Conservation (phyloP, 2,113 vertebrate species). For the Myrmecophaga tridactyla region DNA sequence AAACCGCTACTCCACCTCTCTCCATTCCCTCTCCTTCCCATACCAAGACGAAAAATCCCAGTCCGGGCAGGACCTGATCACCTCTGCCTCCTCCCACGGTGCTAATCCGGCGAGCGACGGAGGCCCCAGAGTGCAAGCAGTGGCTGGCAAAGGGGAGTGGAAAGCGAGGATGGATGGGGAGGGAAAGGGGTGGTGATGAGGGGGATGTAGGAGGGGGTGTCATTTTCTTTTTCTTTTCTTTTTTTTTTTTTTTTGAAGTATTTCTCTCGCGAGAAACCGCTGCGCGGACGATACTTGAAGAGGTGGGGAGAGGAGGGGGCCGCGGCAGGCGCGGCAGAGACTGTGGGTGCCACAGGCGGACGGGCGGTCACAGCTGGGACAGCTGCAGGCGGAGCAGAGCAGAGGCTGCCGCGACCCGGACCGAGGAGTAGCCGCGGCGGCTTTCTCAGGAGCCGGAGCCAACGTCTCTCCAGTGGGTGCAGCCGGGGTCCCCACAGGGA, state of each 20-base stretch:
- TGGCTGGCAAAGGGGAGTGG: constrained; percentile 75
- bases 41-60: background rate
- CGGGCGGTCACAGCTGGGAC: constrained; percentile 70
- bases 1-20: constrained; percentile 23
- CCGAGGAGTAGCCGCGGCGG: constrained; percentile 58
- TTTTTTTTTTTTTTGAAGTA: constrained; percentile 53
- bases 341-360: constrained; percentile 69
- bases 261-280: constrained; percentile 83
- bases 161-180: constrained; percentile 75
- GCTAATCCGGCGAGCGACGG: constrained; percentile 41
- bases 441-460: constrained; percentile 55
- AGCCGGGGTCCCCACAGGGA: constrained; percentile 10
- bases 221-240: constrained; percentile 71
- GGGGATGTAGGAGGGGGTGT: constrained; percentile 76
- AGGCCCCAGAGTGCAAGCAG: constrained; percentile 64
- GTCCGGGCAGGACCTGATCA: constrained; percentile 32
- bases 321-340: constrained; percentile 49
- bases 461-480: constrained; percentile 77
- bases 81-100: constrained; percentile 56
- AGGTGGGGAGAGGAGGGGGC: constrained; percentile 74
- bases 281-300: constrained; percentile 84
- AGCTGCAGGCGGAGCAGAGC: constrained; percentile 67
- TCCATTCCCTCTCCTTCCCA: background rate
- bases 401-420: constrained; percentile 64
- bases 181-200: constrained; percentile 74